phyloP scores from a whole-genome alignment of 2,797 vertebrate genomes.

The Bradypodion pumilum region DNA sequence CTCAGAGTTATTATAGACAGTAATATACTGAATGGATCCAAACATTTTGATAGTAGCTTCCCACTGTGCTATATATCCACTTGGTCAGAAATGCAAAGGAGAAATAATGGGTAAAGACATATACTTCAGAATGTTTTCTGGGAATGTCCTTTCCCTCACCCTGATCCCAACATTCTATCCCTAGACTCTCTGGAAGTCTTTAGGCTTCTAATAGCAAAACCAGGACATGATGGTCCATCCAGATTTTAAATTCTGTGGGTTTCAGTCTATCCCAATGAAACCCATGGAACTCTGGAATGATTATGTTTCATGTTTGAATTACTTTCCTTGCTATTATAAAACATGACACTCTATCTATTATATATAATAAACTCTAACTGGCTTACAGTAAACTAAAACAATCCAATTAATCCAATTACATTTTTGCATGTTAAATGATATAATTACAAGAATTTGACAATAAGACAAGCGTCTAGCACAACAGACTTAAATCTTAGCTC shows the following conservation, averaged over 20 bases:
- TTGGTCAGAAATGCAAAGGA: background rate
- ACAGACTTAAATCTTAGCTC: conserved; percentile 17
- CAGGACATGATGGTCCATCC: background rate
- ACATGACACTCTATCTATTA: background rate
- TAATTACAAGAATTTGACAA: conserved; percentile 15
- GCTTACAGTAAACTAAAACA: background rate
- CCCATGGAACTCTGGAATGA: background rate
- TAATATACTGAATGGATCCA: background rate
- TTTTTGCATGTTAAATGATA: background rate
- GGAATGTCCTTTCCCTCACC: background rate
- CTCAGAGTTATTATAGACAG: background rate
- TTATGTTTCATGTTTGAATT: background rate
- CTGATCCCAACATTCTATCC: background rate
- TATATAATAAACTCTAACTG: background rate
- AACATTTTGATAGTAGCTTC: background rate
- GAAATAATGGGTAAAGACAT: background rate
- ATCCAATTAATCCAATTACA: background rate
- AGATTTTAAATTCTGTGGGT: background rate
- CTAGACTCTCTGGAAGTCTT: background rate
- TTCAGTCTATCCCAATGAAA: background rate
- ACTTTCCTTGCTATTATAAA: background rate
- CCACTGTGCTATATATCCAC: background rate
- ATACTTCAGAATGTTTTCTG: background rate
- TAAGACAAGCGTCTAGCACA: conserved; percentile 29
- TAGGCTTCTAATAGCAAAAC: background rate